Evolutionary conservation across 2,888 invertebrate species (phyloP).

Genomic region (Vesta saturnalis): DNA sequence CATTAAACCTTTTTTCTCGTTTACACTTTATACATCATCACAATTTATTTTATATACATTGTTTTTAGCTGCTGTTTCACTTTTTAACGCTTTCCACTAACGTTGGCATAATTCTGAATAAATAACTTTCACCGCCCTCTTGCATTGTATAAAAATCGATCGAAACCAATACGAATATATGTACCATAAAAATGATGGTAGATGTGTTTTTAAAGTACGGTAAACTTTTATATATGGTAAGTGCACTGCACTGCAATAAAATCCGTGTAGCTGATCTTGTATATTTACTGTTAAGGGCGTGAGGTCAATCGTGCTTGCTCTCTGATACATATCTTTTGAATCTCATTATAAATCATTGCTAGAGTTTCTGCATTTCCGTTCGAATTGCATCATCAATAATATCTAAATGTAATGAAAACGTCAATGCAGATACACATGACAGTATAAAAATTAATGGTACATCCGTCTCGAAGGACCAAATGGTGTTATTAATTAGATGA

Average conservation of each 20-base stretch:
- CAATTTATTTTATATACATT: too few species aligned
- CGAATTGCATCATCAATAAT: background rate
- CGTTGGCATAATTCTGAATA: too few species aligned
- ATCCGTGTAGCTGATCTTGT: slow-evolving; percentile 26
- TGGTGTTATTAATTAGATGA: too few species aligned
- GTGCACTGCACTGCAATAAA: slow-evolving; percentile 31
- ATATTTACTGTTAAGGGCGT: slow-evolving; percentile 35
- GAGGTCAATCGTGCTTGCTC: slow-evolving; percentile 33
- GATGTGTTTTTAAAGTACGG: background rate
- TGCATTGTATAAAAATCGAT: too few species aligned
- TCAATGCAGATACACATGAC: background rate
- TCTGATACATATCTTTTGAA: slow-evolving; percentile 33
- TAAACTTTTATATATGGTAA: background rate
- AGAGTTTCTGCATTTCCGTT: background rate
- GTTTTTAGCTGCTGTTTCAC: too few species aligned
- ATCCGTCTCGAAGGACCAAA: too few species aligned
- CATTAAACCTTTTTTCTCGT: too few species aligned
- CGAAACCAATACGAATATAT: background rate
- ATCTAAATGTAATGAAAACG: background rate
- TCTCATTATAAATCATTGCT: slow-evolving; percentile 25
- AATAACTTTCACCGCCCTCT: too few species aligned
- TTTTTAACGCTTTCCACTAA: too few species aligned
- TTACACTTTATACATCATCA: too few species aligned
- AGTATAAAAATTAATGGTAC: background rate
- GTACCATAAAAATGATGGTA: background rate